A percentile compares a stretch with the other conserved stretches of the same genome.
Conservation (phyloP, 2,113 vertebrate genomes). For the Addax nasomaculatus region DNA sequence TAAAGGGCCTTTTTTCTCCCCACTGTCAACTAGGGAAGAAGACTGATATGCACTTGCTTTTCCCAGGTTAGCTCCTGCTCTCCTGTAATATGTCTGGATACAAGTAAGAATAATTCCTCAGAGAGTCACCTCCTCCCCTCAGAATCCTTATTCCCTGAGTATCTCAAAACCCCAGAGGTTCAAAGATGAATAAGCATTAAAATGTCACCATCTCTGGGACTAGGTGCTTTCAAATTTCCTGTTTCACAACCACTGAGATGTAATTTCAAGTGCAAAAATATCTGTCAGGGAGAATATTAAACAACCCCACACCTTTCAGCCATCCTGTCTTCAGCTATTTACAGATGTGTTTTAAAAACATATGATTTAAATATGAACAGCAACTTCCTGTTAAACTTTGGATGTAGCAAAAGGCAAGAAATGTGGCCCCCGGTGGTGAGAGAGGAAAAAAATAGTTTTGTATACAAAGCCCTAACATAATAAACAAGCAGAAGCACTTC, state of each 20-base stretch:
- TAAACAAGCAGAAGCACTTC: conserved; percentile 62
- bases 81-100: not conserved
- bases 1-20: not conserved
- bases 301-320: conserved; percentile 11
- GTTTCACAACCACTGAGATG: not conserved
- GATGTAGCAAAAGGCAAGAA: conserved; percentile 34
- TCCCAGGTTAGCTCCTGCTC: not conserved
- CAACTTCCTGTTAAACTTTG: conserved; percentile 48
- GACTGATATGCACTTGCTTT: not conserved
- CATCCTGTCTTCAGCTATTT: conserved; percentile 15
- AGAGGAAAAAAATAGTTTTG: conserved; percentile 45
- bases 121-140: not conserved
- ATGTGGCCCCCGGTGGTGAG: not conserved
- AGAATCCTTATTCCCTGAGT: not conserved
- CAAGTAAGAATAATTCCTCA: not conserved
- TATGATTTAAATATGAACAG: conserved; percentile 36
- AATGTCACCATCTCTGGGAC: not conserved
- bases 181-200: not conserved
- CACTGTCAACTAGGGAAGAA: not conserved
- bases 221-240: not conserved
- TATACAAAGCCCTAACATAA: conserved; percentile 64
- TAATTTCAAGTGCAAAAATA: conserved; percentile 34
- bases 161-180: not conserved
- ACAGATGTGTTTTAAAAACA: conserved; percentile 22
- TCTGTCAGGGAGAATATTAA: conserved; percentile 20